Conservation (phyloP, 2,888 invertebrate species). For the Seira sanloemensis region DNA sequence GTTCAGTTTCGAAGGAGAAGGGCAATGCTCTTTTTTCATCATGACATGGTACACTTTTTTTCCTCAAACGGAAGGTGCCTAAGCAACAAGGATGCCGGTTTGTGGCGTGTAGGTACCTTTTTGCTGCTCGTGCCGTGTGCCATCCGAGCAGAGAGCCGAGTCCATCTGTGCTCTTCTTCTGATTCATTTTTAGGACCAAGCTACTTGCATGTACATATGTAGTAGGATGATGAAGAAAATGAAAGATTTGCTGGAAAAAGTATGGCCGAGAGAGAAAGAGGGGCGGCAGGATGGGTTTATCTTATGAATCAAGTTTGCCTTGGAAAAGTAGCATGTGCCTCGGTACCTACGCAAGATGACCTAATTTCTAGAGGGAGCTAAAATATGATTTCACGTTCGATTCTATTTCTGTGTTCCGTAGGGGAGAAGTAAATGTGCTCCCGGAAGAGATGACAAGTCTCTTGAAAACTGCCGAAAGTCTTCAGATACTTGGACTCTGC, state of each 20-base stretch:
- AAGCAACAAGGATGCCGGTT: slow-evolving; percentile 22
- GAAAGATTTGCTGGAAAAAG: not conserved
- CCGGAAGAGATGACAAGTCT: slow-evolving; percentile 71
- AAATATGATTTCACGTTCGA: not conserved
- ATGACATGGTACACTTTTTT: slow-evolving; percentile 49
- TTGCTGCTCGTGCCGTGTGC: not conserved
- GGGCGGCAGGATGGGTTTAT: not conserved
- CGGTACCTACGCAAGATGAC: slow-evolving; percentile 3
- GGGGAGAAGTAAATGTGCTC: slow-evolving; percentile 71
- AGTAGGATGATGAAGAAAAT: too few species aligned
- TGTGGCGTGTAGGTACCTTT: not conserved
- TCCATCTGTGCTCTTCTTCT: slow-evolving; percentile 23
- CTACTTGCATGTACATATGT: not conserved
- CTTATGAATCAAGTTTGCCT: not conserved
- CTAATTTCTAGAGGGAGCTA: slow-evolving; percentile 20
- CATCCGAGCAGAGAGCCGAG: slow-evolving; percentile 31
- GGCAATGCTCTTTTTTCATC: slow-evolving; percentile 50
- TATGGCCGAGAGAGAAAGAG: not conserved
- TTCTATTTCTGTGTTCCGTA: slow-evolving; percentile 46
- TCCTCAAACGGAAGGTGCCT: slow-evolving; percentile 16
- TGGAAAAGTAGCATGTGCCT: not conserved
- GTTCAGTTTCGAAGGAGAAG: slow-evolving; percentile 9
- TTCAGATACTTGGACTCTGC: slow-evolving; percentile 94
- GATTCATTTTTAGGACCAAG: not conserved
- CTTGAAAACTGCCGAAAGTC: slow-evolving; percentile 87